Evolutionary conservation across 2,888 invertebrate species (phyloP), one percentile per base, ranked within the genome.

Genomic region (Ametastegia equiseti): DNA sequence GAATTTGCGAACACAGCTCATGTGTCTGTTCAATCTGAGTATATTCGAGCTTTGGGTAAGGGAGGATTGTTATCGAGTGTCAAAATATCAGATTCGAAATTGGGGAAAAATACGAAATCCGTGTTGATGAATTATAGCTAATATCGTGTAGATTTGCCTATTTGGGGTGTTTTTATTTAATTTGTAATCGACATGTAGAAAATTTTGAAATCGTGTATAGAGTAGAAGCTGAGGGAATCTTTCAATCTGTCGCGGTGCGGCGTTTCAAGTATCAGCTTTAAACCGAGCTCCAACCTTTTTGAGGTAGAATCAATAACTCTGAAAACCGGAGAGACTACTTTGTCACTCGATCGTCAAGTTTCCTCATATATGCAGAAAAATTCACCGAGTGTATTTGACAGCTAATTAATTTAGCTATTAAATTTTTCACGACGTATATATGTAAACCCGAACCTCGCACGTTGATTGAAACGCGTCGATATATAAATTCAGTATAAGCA

Each of bases 251-350:
- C 13, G 2, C n/a, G 63, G 23, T 13, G n/a, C n/a, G 23, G 39
- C 42, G 39, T 60, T 57, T 78, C 42, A 63, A 78, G 78, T 78
- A 60, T 60, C 78, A 78, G 39, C 78, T 78, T 78, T 78, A 78
- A 78, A 33, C 57, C 60, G 6, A 42, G 63, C 78, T 30, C 15
- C 78, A 60, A 60, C 60, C 60, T 57, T 78, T 78, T 78, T 78
- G 27, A 63, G 60, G 63, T 15, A 78, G 63, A 63, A 78, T 78
- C 78, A 78, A 78, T 78, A 78, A 78, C 78, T 63, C 60, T 19
- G 78, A 78, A 78, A 78, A 60, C 78, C 60, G 19, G 42, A 57
- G 63, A 78, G 42, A 23, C 42, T 71, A 71, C 27, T 47, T 71
- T 45, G 71, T 71, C 71, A 47, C 71, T 27, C 15, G 71, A 71